Conservation (phyloP, 2,797 vertebrate species). For the Poeciliopsis turneri region DNA sequence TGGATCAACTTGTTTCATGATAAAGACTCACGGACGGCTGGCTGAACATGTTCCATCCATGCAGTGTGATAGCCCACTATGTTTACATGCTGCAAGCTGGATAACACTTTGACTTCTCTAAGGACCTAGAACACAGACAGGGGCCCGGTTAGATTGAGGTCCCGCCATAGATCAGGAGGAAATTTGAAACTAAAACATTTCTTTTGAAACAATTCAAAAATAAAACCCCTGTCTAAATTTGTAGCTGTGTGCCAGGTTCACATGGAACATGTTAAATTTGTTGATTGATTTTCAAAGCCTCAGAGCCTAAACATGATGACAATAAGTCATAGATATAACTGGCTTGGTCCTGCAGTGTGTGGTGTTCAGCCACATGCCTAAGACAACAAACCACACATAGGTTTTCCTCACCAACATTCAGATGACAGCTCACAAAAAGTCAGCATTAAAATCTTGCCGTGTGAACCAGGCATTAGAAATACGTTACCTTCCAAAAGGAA, state of each 20-base stretch:
- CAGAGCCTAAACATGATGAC: neutral
- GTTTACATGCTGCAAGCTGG: slow-evolving; percentile 91
- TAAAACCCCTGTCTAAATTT: neutral
- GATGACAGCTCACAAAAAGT: too few species aligned
- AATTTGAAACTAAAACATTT: neutral
- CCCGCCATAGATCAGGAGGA: neutral
- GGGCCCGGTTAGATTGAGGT: neutral
- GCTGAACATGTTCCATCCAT: slow-evolving; percentile 96
- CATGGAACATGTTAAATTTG: too few species aligned
- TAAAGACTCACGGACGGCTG: slow-evolving; percentile 64
- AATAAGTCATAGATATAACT: neutral
- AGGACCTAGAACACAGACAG: slow-evolving; percentile 83
- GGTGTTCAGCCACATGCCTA: too few species aligned
- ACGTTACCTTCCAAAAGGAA: neutral
- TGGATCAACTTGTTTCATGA: neutral
- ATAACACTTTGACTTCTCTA: slow-evolving; percentile 94
- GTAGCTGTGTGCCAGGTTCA: neutral
- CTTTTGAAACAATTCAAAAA: neutral
- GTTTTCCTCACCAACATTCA: neutral
- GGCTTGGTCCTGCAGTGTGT: too few species aligned
- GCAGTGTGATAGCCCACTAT: slow-evolving; percentile 98
- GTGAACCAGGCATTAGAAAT: neutral
- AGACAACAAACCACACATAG: neutral
- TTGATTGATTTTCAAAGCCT: too few species aligned
- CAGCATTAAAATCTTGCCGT: too few species aligned